A percentile compares a stretch with the other conserved stretches of the same genome.
phyloP scores from a whole-genome alignment of 2,888 invertebrate species.

The Clanis bilineata region DNA sequence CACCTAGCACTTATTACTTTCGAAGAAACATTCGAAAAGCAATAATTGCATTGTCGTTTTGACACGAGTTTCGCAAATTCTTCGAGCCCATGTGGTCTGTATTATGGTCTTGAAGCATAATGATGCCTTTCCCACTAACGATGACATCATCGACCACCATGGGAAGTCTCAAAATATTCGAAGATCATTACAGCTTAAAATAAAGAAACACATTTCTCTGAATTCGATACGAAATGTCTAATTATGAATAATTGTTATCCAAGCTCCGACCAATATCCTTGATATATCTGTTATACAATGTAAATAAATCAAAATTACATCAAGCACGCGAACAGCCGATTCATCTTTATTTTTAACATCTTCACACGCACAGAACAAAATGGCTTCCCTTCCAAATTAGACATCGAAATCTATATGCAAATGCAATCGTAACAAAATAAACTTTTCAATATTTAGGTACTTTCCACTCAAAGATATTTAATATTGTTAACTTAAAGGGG shows the following conservation, averaged over 20 bases:
- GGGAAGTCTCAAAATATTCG: neutral
- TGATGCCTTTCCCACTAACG: neutral
- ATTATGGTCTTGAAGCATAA: neutral
- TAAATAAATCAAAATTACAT: conserved; percentile 58
- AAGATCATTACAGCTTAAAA: neutral
- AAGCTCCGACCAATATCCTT: conserved; percentile 22
- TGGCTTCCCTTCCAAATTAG: neutral
- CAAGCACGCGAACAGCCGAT: conserved; percentile 59
- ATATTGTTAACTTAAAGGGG: too few relatives aligned
- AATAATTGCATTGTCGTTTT: too few relatives aligned
- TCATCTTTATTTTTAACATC: conserved; percentile 49
- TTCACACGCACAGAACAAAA: neutral
- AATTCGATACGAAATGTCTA: conserved; percentile 6
- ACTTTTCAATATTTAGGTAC: neutral
- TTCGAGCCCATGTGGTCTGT: neutral
- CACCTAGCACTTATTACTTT: too few relatives aligned
- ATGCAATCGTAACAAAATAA: neutral
- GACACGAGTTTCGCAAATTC: too few relatives aligned
- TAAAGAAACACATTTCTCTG: conserved; percentile 4
- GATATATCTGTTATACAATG: conserved; percentile 51
- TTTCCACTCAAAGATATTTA: too few relatives aligned
- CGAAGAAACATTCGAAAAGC: too few relatives aligned
- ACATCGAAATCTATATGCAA: neutral
- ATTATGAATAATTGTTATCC: conserved; percentile 17
- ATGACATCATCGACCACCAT: conserved; percentile 4